Evolutionary conservation across 2,113 vertebrate genomes (phyloP).

Genomic region (Aegypius monachus): DNA sequence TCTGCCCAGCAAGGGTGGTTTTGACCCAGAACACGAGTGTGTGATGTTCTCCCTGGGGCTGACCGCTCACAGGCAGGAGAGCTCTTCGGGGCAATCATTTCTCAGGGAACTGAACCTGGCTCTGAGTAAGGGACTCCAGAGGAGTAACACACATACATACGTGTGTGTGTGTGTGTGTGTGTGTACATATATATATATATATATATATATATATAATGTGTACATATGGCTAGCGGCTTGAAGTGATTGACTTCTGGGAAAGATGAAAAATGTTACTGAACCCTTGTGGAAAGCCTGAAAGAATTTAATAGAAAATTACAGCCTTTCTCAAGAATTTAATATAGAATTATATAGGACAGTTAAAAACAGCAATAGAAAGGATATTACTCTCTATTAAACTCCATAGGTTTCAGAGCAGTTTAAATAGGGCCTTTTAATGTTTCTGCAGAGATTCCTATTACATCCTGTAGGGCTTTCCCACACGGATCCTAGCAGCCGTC

Average conservation of each 20-base stretch:
- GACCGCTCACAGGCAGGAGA: neutral
- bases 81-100: neutral
- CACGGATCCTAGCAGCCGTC: neutral
- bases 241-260: conserved; percentile 44
- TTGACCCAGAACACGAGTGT: neutral
- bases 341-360: conserved; percentile 61
- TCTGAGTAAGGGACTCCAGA: neutral
- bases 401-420: conserved; percentile 32
- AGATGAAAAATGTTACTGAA: conserved; percentile 45
- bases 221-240: neutral
- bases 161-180: fast-evolving
- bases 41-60: fast-evolving
- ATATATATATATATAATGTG: neutral
- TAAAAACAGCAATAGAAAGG: conserved; percentile 62
- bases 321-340: conserved; percentile 65
- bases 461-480: conserved; percentile 53
- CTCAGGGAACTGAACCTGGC: neutral
- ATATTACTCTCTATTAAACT: conserved; percentile 63
- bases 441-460: conserved; percentile 46
- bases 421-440: conserved; percentile 30
- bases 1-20: neutral
- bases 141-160: neutral
- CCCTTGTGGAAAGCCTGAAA: conserved; percentile 36
- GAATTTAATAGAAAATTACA: conserved; percentile 65
- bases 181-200: neutral